Evolutionary conservation across 2,888 invertebrate species (phyloP).

Genomic region (Choristoneura rosaceana): DNA sequence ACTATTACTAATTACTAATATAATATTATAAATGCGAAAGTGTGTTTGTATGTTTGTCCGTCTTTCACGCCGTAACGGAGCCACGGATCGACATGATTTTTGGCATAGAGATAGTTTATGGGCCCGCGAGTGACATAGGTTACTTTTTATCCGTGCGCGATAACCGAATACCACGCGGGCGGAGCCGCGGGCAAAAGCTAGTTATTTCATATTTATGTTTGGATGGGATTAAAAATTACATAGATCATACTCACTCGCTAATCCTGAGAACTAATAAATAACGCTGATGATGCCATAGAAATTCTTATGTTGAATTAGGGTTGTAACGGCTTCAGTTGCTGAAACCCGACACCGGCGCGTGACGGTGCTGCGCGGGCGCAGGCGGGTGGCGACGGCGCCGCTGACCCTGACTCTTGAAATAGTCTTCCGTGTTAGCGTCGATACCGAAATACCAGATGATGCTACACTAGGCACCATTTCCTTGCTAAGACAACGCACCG

Average conservation of each 20-base stretch:
- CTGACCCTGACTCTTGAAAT: slow-evolving; percentile 85
- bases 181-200: too few species aligned
- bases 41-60: too few species aligned
- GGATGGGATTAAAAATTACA: neutral
- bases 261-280: neutral
- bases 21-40: too few species aligned
- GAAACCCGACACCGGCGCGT: slow-evolving; percentile 70
- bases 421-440: slow-evolving; percentile 83
- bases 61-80: too few species aligned
- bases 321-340: slow-evolving; percentile 60
- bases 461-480: slow-evolving; percentile 63
- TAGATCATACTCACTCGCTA: neutral
- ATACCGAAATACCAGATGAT: slow-evolving; percentile 84
- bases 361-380: slow-evolving; percentile 53
- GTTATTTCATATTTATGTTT: neutral
- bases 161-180: too few species aligned
- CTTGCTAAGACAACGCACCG: slow-evolving; percentile 11
- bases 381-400: slow-evolving; percentile 67
- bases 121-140: too few species aligned
- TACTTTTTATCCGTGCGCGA: too few species aligned
- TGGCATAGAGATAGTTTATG: too few species aligned
- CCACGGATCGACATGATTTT: too few species aligned
- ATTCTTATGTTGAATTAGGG: slow-evolving; percentile 46
- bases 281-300: neutral
- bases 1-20: too few species aligned